phyloP scores from a whole-genome alignment of 1,140 invertebrate genomes.

The Anoplophora glabripennis region DNA sequence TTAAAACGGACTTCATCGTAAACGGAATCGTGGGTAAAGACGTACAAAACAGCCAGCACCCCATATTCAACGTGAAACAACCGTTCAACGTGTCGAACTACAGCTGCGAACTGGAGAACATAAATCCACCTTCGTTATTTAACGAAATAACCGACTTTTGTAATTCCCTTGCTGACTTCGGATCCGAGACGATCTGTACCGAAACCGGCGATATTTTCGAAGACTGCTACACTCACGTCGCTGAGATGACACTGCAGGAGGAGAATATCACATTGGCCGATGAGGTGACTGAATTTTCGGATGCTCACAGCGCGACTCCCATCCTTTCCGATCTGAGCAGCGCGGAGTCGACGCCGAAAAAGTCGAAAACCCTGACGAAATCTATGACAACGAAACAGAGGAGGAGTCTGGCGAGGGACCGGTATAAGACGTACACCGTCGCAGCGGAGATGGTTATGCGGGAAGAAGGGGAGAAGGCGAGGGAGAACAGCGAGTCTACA shows the following conservation, averaged over 20 bases:
- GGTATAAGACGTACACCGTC: constrained; percentile 77
- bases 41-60: constrained; percentile 16
- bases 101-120: constrained; percentile 58
- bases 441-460: constrained; percentile 55
- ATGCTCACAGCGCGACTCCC: constrained; percentile 51
- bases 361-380: constrained; percentile 49
- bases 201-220: constrained; percentile 55
- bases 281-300: constrained; percentile 41
- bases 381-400: constrained; percentile 73
- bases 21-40: constrained; percentile 28
- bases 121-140: constrained; percentile 62
- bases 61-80: constrained; percentile 55
- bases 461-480: constrained; percentile 29
- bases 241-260: constrained; percentile 41
- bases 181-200: constrained; percentile 58
- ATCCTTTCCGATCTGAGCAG: constrained; percentile 62
- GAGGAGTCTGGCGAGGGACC: constrained; percentile 66
- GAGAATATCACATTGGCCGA: constrained; percentile 16
- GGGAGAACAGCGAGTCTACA: constrained; percentile 2
- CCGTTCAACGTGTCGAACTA: constrained; percentile 48
- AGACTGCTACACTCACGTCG: constrained; percentile 53
- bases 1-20: constrained; percentile 33
- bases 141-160: constrained; percentile 62
- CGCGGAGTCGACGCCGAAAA: constrained; percentile 67
- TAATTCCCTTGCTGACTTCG: constrained; percentile 58